Conservation (phyloP, 2,888 invertebrate genomes). For the Bellardia pandia region DNA sequence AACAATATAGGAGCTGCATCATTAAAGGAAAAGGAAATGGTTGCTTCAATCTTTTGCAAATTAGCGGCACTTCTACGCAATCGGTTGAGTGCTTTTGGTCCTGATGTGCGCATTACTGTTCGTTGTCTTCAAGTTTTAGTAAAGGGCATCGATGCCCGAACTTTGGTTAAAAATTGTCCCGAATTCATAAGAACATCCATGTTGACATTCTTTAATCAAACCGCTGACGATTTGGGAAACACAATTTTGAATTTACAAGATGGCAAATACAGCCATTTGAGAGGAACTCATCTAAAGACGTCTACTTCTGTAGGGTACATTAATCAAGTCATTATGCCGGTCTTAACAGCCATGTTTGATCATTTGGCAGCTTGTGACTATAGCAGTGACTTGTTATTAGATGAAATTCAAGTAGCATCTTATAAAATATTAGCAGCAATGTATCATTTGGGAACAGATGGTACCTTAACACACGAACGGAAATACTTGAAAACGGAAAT, state of each 20-base stretch:
- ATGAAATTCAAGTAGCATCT: slow-evolving; percentile 99
- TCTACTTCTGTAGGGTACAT: slow-evolving; percentile 98
- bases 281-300: slow-evolving; percentile 97
- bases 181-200: slow-evolving; percentile 99
- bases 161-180: slow-evolving; percentile 98
- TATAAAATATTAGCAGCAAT: slow-evolving; percentile 98
- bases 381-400: slow-evolving; percentile 96
- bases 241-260: slow-evolving; percentile 97
- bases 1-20: slow-evolving; percentile 98
- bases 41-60: slow-evolving; percentile 98
- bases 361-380: slow-evolving; percentile 98
- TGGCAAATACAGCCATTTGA: slow-evolving; percentile 95
- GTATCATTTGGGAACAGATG: slow-evolving; percentile 95
- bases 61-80: slow-evolving; percentile 94
- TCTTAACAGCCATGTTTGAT: slow-evolving; percentile 98
- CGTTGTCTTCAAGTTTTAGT: slow-evolving; percentile 98
- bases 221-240: slow-evolving; percentile 98
- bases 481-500: slow-evolving; percentile 98
- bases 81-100: slow-evolving; percentile 95
- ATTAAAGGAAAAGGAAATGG: slow-evolving; percentile 99
- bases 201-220: slow-evolving; percentile 99
- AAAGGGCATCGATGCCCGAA: slow-evolving; percentile 98
- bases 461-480: slow-evolving; percentile 91
- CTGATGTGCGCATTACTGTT: slow-evolving; percentile 98
- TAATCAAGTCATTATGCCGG: slow-evolving; percentile 96